Evolutionary conservation across 1,140 invertebrate species (phyloP), one percentile per base, ranked within the genome.

Genomic region (Parasteatoda tepidariorum): DNA sequence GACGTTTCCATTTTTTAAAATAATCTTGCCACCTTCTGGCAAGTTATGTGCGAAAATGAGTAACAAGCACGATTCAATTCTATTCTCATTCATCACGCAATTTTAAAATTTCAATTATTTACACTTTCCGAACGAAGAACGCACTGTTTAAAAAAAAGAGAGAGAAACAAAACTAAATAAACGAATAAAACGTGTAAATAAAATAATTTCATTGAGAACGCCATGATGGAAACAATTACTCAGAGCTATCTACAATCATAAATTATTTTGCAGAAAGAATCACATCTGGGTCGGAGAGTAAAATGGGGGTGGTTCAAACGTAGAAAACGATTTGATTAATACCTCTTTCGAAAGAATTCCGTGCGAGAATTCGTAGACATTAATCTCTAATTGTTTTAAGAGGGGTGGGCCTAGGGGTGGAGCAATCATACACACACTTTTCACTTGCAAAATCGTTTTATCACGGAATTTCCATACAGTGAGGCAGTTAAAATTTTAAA

Each of bases 331-430:
- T 67, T 67, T 48, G 38, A 48, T 48, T 48, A 48, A 48, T 48
- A 48, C 38, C 38, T 48, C 38, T 18, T 48, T 48, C 38, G 4
- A 9, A 0, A 18, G 9, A 48, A 15, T 64, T 26, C 18, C 9
- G 61, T 28, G 61, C 24, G 18, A 9, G 38, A 24, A 24, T 64
- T 11, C 11, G 31, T 38, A 67, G 64, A 67, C 64, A 67, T 67
- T 67, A 67, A 67, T 67, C 64, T 67, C 64, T 67, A 67, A 67
- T 67, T 67, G 64, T 67, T 67, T 67, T 41, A 6, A 48, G 38
- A 13, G 38, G 38, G 38, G 38, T 18, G 38, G n/a, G n/a, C n/a
- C n/a, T n/a, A n/a, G n/a, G n/a, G 38, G 9, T 48, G 38, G 38
- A 18, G 38, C 38, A 6, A 18, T 18, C 9, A 9, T 13, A 9